Evolutionary conservation across 2,797 vertebrate species (phyloP).

Genomic region (Pipistrellus kuhlii): DNA sequence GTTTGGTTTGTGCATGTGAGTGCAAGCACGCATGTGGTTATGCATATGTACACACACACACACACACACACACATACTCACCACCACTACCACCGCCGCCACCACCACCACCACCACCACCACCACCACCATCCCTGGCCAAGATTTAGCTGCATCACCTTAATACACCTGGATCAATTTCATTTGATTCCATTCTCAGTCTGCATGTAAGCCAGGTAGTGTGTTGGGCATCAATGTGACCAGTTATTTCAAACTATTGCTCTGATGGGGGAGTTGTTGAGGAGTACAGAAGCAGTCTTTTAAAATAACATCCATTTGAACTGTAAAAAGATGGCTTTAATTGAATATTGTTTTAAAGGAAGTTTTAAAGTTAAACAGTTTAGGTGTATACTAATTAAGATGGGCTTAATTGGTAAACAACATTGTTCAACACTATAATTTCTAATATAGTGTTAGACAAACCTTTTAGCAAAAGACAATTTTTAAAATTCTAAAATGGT

Average conservation of each 20-base stretch:
- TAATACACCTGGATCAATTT: background rate
- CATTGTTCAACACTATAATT: background rate
- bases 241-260: background rate
- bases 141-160: background rate
- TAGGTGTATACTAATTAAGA: constrained; percentile 33
- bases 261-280: background rate
- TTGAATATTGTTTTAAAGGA: constrained; percentile 42
- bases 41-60: background rate
- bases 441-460: constrained; percentile 50
- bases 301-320: constrained; percentile 6
- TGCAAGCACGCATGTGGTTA: background rate
- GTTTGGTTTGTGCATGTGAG: background rate
- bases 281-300: constrained; percentile 20
- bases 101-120: background rate
- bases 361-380: constrained; percentile 28
- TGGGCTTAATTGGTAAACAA: background rate
- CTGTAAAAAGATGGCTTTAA: background rate
- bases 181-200: constrained; percentile 10
- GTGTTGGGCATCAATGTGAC: background rate
- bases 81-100: too few relatives aligned
- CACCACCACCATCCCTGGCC: background rate
- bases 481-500: constrained; percentile 51
- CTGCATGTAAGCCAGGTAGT: background rate
- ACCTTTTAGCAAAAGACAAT: constrained; percentile 55
- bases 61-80: too few relatives aligned